These are phyloP conservation scores for Ariolimax columbianus DNA, from an alignment of 2,888 invertebrate species.

Conservation along the genomic window DNA sequence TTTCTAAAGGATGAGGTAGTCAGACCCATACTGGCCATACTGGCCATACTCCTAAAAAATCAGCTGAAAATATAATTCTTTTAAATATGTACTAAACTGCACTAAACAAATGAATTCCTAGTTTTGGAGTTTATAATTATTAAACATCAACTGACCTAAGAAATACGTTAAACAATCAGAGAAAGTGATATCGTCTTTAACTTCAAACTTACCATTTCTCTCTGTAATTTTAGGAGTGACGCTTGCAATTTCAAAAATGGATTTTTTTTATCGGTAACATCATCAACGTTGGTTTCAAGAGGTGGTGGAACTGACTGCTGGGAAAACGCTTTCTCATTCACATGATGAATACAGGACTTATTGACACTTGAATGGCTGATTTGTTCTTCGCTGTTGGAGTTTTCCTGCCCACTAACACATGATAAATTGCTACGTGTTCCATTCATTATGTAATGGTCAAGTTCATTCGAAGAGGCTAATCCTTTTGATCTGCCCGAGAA, in stretches of 20 bases:
- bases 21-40: no score
- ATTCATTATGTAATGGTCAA: constrained; percentile 30
- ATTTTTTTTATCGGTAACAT: constrained; percentile 3
- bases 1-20: no score
- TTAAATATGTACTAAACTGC: no score
- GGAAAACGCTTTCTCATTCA: not conserved
- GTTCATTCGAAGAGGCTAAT: not conserved
- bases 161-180: no score
- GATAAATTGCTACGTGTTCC: constrained; percentile 8
- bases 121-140: no score
- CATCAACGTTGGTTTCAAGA: not conserved
- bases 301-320: not conserved
- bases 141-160: no score
- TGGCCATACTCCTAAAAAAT: no score
- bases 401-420: not conserved
- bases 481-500: constrained; percentile 4
- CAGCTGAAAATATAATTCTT: no score
- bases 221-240: constrained; percentile 48
- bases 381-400: not conserved
- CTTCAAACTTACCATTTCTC: constrained; percentile 53
- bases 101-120: no score
- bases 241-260: constrained; percentile 49
- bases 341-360: not conserved
- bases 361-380: not conserved
- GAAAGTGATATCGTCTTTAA: no score